phyloP scores from a whole-genome alignment of 1,140 invertebrate genomes.

The Caenorhabditis briggsae region DNA sequence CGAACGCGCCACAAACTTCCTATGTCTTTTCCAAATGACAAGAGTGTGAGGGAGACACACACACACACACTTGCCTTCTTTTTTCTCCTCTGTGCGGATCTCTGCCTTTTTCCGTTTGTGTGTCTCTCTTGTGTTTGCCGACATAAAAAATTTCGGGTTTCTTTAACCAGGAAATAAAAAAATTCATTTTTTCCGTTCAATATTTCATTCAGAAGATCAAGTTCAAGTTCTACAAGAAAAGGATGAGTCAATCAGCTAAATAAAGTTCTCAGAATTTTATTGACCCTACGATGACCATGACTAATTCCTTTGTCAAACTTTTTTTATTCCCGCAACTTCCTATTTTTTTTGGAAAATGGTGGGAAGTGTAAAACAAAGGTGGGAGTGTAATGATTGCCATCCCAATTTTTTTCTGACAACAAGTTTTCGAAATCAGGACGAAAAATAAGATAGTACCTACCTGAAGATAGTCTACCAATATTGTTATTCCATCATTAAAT shows the following conservation, averaged over 20 bases:
- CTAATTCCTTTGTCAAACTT: conserved; percentile 41
- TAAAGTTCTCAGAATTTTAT: neutral
- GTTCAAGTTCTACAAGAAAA: neutral
- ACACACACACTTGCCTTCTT: neutral
- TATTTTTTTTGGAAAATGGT: neutral
- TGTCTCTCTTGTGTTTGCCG: too few relatives aligned
- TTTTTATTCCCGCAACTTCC: conserved; percentile 21
- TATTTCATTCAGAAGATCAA: neutral
- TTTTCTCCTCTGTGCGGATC: neutral
- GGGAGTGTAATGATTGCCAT: conserved; percentile 19
- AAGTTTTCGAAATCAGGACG: neutral
- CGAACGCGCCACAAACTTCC: conserved; percentile 71
- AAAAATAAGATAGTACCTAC: neutral
- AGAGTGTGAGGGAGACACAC: neutral
- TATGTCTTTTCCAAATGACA: too few relatives aligned
- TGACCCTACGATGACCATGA: conserved; percentile 15
- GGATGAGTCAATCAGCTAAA: neutral
- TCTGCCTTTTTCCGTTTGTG: too few relatives aligned
- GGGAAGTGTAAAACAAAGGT: neutral
- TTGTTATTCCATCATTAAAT: neutral
- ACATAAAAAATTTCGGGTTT: too few relatives aligned
- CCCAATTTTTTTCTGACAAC: neutral
- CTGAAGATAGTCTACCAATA: neutral
- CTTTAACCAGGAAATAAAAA: too few relatives aligned
- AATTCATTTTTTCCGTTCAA: too few relatives aligned